Evolutionary conservation across 2,888 invertebrate genomes (phyloP).

Genomic region (Nomada lathburiana): DNA sequence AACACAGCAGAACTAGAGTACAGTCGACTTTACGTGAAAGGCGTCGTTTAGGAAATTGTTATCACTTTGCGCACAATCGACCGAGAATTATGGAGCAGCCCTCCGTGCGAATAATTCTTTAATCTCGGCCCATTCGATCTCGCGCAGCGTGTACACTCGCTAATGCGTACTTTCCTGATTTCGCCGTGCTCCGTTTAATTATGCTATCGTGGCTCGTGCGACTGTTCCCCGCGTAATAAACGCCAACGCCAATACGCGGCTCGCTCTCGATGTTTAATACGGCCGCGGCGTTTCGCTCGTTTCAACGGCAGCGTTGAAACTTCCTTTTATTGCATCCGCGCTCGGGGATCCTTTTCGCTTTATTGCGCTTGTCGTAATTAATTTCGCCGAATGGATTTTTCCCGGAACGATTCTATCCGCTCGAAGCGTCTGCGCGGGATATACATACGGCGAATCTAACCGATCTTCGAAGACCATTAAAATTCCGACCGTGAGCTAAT

Average conservation of each 20-base stretch:
- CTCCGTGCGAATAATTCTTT: neutral
- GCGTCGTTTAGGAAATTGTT: neutral
- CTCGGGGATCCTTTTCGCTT: neutral
- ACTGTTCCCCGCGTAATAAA: slow-evolving; percentile 30
- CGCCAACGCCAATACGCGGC: slow-evolving; percentile 19
- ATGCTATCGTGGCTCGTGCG: slow-evolving; percentile 34
- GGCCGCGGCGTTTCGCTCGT: neutral
- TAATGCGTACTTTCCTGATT: slow-evolving; percentile 27
- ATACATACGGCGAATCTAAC: neutral
- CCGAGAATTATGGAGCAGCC: neutral
- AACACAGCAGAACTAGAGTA: neutral
- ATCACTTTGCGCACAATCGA: neutral
- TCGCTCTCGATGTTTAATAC: neutral
- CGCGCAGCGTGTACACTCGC: neutral
- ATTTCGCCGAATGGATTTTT: neutral
- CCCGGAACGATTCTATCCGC: too few relatives aligned
- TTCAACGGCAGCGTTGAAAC: slow-evolving; percentile 4
- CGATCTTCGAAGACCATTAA: neutral
- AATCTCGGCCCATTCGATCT: slow-evolving; percentile 10
- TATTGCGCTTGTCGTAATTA: neutral
- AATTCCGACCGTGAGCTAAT: slow-evolving; percentile 20
- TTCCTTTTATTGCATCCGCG: slow-evolving; percentile 1
- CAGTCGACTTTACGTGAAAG: neutral
- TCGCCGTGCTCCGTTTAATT: slow-evolving; percentile 24
- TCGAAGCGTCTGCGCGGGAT: neutral